phyloP scores from a whole-genome alignment of 2,113 vertebrate genomes.

The Hyperoodon ampullatus region DNA sequence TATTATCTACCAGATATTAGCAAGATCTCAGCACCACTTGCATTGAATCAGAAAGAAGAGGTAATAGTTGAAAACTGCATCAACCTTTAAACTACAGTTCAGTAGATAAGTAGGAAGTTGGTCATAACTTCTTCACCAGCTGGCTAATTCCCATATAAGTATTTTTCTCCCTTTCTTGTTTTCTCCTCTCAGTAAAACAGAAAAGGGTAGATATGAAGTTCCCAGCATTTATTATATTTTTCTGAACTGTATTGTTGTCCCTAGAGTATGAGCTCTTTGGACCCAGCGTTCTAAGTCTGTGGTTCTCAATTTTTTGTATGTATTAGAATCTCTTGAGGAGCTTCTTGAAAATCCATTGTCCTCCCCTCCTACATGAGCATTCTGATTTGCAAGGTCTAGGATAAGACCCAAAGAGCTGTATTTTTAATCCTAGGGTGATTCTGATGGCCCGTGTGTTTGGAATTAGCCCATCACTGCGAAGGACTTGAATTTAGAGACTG shows the following conservation, averaged over 20 bases:
- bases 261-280: not conserved
- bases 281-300: not conserved
- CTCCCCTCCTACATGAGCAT: not conserved
- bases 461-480: not conserved
- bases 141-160: not conserved
- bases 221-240: not conserved
- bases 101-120: not conserved
- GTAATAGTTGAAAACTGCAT: not conserved
- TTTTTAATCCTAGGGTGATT: not conserved
- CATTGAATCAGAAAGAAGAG: not conserved
- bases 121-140: not conserved
- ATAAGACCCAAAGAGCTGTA: not conserved
- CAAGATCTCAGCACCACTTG: not conserved
- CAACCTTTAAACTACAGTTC: not conserved
- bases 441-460: not conserved
- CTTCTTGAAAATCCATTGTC: not conserved
- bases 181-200: not conserved
- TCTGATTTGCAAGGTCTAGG: not conserved
- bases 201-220: not conserved
- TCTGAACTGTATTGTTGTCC: not conserved
- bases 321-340: not conserved
- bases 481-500: not conserved
- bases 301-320: not conserved
- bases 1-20: not conserved
- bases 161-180: not conserved